Evolutionary conservation across 2,113 vertebrate genomes (phyloP).

Genomic region (Sphyrna mokarran): DNA sequence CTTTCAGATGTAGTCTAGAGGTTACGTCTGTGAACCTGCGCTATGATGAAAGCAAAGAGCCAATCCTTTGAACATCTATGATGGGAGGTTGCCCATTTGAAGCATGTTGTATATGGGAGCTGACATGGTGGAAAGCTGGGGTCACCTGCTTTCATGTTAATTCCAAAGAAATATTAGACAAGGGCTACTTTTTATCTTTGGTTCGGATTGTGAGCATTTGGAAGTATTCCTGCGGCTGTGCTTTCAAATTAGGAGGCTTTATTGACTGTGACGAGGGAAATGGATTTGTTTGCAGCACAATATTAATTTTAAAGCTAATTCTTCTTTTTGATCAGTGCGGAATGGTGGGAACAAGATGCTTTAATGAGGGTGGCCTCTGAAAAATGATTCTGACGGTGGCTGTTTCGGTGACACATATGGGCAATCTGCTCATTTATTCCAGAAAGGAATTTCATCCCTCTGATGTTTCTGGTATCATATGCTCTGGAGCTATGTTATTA

Average conservation of each 20-base stretch:
- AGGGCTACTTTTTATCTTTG: background rate
- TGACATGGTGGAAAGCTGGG: background rate
- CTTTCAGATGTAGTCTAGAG: background rate
- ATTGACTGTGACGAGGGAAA: background rate
- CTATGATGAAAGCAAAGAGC: background rate
- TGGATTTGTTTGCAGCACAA: background rate
- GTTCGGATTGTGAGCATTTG: background rate
- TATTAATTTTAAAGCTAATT: background rate
- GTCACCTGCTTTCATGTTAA: background rate
- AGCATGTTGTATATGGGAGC: background rate
- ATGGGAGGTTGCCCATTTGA: background rate
- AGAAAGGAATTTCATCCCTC: too few species aligned
- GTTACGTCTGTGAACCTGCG: background rate
- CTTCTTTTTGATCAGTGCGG: background rate
- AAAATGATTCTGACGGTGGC: background rate
- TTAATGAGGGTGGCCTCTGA: background rate
- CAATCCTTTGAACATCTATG: conserved; percentile 12
- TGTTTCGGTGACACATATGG: background rate
- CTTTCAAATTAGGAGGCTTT: background rate
- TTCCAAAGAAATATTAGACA: background rate
- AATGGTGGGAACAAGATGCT: background rate
- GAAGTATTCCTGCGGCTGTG: background rate
- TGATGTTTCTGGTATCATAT: background rate
- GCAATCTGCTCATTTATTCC: background rate
- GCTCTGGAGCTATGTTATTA: background rate